Percentiles rank a stretch among this genome's conserved stretches.
phyloP scores from a whole-genome alignment of 2,888 invertebrate genomes.

The Chloroclysta siterata region DNA sequence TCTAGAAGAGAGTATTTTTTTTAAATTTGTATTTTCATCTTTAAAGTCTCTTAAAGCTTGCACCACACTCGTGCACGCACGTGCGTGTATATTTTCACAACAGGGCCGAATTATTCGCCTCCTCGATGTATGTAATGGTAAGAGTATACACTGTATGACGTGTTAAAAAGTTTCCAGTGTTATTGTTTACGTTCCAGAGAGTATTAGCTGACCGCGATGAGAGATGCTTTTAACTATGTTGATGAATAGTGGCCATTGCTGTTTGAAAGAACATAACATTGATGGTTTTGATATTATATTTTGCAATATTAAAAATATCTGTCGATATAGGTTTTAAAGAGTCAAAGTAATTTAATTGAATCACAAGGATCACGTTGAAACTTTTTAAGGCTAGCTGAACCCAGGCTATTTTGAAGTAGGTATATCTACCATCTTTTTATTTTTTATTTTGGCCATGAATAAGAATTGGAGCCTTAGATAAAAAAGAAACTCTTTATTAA shows the following conservation, averaged over 20 bases:
- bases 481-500: too few species aligned
- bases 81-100: conserved; percentile 79
- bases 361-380: too few species aligned
- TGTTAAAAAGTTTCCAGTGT: conserved; percentile 81
- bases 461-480: too few species aligned
- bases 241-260: conserved; percentile 50
- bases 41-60: conserved; percentile 47
- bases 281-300: conserved; percentile 18
- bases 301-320: background rate
- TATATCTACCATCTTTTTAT: too few species aligned
- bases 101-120: conserved; percentile 77
- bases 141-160: conserved; percentile 64
- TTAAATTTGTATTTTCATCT: too few species aligned
- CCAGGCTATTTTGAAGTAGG: too few species aligned
- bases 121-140: conserved; percentile 54
- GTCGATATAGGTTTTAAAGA: background rate
- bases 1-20: too few species aligned
- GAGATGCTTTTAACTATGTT: conserved; percentile 72
- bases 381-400: too few species aligned
- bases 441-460: too few species aligned
- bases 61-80: conserved; percentile 58
- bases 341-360: too few species aligned
- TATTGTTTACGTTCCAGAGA: conserved; percentile 79
- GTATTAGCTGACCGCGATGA: conserved; percentile 69
- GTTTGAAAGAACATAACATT: conserved; percentile 23